These are phyloP conservation scores for Sigmodon hispidus DNA, from an alignment of 2,113 vertebrate species.

Conservation along the genomic window DNA sequence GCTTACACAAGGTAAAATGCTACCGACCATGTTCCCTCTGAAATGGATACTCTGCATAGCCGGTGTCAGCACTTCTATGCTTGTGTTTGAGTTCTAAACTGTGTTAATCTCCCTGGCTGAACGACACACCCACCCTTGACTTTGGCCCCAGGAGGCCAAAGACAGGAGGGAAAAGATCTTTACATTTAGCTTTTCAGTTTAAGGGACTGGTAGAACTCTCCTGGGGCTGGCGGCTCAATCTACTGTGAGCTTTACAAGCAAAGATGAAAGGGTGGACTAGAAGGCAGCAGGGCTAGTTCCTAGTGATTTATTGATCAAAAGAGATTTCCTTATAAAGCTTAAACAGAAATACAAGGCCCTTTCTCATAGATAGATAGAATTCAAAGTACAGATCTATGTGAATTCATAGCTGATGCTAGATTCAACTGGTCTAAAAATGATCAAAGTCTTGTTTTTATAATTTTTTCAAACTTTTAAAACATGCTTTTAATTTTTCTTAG, in stretches of 20 bases:
- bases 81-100: constrained; percentile 28
- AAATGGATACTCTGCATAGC: neutral
- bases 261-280: neutral
- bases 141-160: constrained; percentile 30
- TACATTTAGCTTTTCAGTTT: constrained; percentile 28
- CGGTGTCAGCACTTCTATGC: neutral
- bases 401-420: constrained; percentile 29
- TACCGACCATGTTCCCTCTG: neutral
- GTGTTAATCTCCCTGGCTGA: constrained; percentile 9
- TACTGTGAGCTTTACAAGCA: neutral
- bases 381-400: neutral
- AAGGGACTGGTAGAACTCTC: neutral
- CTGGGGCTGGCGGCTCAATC: neutral
- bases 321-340: constrained; percentile 5
- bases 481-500: constrained; percentile 22
- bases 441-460: constrained; percentile 44
- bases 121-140: neutral
- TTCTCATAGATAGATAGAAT: neutral
- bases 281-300: neutral
- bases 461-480: neutral
- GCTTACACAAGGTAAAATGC: neutral
- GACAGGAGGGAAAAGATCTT: constrained; percentile 36
- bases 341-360: constrained; percentile 1
- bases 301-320: constrained; percentile 32
- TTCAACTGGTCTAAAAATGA: constrained; percentile 50